These are phyloP conservation scores for Phrynocephalus versicolor DNA, from an alignment of 2,113 vertebrate genomes.

Conservation along the genomic window DNA sequence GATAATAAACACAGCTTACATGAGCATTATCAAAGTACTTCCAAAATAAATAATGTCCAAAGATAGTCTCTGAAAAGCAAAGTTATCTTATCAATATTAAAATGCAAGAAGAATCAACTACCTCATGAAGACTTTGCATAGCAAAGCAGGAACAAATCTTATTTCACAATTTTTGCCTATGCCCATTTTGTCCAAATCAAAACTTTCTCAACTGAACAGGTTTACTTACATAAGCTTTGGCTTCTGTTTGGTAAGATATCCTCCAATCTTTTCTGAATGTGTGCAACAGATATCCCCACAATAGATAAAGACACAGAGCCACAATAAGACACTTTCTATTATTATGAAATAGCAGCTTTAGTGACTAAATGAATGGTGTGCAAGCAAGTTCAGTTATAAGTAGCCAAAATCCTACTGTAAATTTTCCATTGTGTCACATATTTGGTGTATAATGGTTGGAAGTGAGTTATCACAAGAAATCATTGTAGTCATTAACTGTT, in stretches of 20 bases:
- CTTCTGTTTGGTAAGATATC: too few species aligned
- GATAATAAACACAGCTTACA: neutral
- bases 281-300: neutral
- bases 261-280: too few species aligned
- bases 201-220: too few species aligned
- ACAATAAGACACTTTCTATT: neutral
- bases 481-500: neutral
- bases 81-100: neutral
- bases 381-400: neutral
- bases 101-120: neutral
- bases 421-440: too few species aligned
- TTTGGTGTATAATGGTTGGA: too few species aligned
- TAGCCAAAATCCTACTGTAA: too few species aligned
- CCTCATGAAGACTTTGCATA: neutral
- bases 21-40: neutral
- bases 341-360: neutral
- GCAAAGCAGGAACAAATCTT: neutral
- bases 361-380: neutral
- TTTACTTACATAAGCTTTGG: too few species aligned
- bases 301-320: neutral
- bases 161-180: neutral
- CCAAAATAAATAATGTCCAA: neutral
- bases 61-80: neutral
- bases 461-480: neutral
- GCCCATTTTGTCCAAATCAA: too few species aligned